Percentiles rank a stretch among this genome's conserved stretches.
These are phyloP conservation scores for Byasa hedistus DNA, from an alignment of 2,888 invertebrate genomes.

Conservation along the genomic window DNA sequence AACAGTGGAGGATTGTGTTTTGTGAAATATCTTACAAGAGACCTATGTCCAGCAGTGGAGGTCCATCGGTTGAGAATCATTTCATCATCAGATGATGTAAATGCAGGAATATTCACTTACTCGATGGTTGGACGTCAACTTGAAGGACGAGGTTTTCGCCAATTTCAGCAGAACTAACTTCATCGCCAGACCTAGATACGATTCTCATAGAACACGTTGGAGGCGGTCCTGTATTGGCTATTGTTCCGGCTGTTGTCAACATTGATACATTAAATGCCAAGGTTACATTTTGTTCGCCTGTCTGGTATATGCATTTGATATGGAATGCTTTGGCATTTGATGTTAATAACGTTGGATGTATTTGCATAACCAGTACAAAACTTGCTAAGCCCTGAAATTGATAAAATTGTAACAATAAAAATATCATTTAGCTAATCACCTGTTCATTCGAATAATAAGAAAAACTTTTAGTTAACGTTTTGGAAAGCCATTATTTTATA, in stretches of 20 bases:
- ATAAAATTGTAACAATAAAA: background rate
- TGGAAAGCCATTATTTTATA: too few relatives aligned
- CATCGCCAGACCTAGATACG: constrained; percentile 90
- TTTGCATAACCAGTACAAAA: constrained; percentile 96
- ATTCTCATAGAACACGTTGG: constrained; percentile 96
- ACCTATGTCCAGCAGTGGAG: too few relatives aligned
- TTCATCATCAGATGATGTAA: too few relatives aligned
- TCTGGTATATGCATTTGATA: constrained; percentile 96
- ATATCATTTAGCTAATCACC: background rate
- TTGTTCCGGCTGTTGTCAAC: constrained; percentile 96
- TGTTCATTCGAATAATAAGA: background rate
- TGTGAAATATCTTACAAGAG: too few relatives aligned
- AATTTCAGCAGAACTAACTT: constrained; percentile 94
- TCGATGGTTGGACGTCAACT: constrained; percentile 90
- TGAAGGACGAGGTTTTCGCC: constrained; percentile 93
- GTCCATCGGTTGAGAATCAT: too few relatives aligned
- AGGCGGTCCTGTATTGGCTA: constrained; percentile 96
- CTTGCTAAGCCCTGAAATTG: constrained; percentile 89
- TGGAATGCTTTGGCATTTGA: constrained; percentile 97
- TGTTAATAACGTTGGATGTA: constrained; percentile 96
- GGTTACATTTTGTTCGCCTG: constrained; percentile 94
- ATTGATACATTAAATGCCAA: constrained; percentile 97
- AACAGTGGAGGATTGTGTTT: too few relatives aligned
- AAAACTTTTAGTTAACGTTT: too few relatives aligned
- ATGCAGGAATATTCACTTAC: constrained; percentile 56